Base-by-base conservation (phyloP, 2,797 vertebrate species). In the Gila robusta region DNA sequence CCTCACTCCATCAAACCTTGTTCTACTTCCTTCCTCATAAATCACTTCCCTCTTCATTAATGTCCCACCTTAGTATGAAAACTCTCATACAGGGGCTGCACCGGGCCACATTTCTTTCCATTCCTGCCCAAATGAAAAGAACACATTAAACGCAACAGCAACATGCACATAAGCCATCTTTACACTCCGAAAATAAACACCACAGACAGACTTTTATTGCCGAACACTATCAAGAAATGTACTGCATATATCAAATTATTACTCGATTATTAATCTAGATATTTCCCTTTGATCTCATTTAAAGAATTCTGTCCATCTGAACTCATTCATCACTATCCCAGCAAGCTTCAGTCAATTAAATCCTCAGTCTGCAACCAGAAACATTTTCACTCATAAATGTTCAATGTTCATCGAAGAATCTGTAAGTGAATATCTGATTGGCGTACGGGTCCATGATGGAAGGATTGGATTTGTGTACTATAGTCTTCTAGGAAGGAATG, bases 151-250 rank as follows among this genome's bases (percentile, higher is more conserved):
- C 44, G 19, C 59, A 78, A 62, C 37, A 80, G 54, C 76, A 64
- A 78, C 79, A 39, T 79, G 64, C 54, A 56, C 77, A 52, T 41
- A 9, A 52, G 52, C 66, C 87, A 70, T 28, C 81, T 80, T 28
- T 70, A 70, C 47, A 47, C 19, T 73, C 35, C 11, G 10, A 66
- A 70, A 71, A 52, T 12, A 83, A 52, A 39, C 54, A 49, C 16
- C 54, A 79, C 35, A 66, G 14, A 79, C 54, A 64, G 11, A 9
- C 26, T 62, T 79, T 83, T 86, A 86, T 88, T 83, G 87, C 87
- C 80, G 39, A 82, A 83, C 56, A 23, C 76, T 7, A 9, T 85
- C 28, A 77, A 62, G 62, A 59, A 85, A 83, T 74, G 69, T 80
- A 41, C 71, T 76, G 17, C 35, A 72, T 56, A 41, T 79, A 52